phyloP scores from a whole-genome alignment of 2,797 vertebrate species.

The Rhinogobio ventralis region DNA sequence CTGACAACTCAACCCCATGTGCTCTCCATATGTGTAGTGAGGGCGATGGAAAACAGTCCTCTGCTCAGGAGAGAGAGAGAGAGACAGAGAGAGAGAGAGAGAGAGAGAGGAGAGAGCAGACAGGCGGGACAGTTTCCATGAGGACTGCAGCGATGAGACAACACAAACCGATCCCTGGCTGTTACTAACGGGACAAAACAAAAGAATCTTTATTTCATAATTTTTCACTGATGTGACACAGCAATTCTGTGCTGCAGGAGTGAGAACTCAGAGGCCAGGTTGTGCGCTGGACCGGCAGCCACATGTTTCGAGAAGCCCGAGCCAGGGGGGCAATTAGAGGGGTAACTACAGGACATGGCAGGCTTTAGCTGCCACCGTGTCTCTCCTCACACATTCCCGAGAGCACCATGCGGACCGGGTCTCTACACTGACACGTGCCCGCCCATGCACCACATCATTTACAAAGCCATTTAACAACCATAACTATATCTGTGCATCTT shows the following conservation, averaged over 20 bases:
- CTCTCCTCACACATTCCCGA: constrained; percentile 20
- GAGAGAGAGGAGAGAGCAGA: constrained; percentile 47
- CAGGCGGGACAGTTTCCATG: constrained; percentile 57
- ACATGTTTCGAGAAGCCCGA: neutral
- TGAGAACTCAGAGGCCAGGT: constrained; percentile 6
- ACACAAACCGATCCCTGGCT: constrained; percentile 51
- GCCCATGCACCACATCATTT: neutral
- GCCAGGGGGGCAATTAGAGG: constrained; percentile 52
- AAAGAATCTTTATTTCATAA: constrained; percentile 54
- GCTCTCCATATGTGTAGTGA: constrained; percentile 56
- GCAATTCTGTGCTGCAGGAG: constrained; percentile 40
- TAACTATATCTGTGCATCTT: constrained; percentile 18
- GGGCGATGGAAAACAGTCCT: constrained; percentile 26
- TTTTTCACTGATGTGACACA: constrained; percentile 52
- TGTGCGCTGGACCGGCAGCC: constrained; percentile 1
- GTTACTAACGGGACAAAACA: constrained; percentile 52
- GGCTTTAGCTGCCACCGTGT: constrained; percentile 45
- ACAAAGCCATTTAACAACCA: constrained; percentile 18
- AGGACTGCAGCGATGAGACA: constrained; percentile 52
- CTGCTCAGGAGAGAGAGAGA: constrained; percentile 17
- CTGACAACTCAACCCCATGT: constrained; percentile 58
- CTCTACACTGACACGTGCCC: constrained; percentile 22
- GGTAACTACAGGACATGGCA: constrained; percentile 46
- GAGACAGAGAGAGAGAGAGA: constrained; percentile 25
- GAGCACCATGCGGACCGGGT: neutral